Conservation (phyloP, 1,140 invertebrate genomes). For the Triops longicaudatus region DNA sequence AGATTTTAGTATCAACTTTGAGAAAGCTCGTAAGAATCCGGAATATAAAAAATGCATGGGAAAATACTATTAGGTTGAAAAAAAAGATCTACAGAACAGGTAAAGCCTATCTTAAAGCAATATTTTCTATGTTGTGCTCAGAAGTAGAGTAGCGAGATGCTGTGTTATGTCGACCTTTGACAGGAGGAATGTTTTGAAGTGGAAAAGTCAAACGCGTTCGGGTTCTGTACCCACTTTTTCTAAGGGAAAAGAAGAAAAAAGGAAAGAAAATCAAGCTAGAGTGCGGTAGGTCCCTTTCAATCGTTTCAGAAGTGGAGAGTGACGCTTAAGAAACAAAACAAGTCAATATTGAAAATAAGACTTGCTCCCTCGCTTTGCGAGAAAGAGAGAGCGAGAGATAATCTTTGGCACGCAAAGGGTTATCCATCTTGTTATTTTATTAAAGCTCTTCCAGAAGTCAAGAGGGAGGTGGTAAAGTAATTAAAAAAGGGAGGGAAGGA, state of each 20-base stretch:
- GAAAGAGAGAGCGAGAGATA: not conserved
- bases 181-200: slow-evolving; percentile 8
- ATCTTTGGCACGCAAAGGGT: not conserved
- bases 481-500: not conserved
- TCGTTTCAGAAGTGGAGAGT: not conserved
- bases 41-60: no score
- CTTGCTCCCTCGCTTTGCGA: not conserved
- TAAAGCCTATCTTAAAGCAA: not conserved
- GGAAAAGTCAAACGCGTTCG: not conserved
- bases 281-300: not conserved
- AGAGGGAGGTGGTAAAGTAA: not conserved
- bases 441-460: not conserved
- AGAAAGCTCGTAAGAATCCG: no score
- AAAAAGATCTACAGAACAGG: not conserved
- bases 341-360: no score
- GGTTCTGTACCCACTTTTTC: not conserved
- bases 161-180: slow-evolving; percentile 11
- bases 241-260: not conserved
- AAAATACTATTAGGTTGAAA: no score
- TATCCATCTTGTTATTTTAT: slow-evolving; percentile 12
- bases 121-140: not conserved
- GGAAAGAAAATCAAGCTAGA: not conserved
- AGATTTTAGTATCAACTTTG: no score
- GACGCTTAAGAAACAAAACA: no score
- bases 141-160: not conserved